Base-by-base conservation (phyloP, 2,797 vertebrate genomes). In the Lateolabrax maculatus region DNA sequence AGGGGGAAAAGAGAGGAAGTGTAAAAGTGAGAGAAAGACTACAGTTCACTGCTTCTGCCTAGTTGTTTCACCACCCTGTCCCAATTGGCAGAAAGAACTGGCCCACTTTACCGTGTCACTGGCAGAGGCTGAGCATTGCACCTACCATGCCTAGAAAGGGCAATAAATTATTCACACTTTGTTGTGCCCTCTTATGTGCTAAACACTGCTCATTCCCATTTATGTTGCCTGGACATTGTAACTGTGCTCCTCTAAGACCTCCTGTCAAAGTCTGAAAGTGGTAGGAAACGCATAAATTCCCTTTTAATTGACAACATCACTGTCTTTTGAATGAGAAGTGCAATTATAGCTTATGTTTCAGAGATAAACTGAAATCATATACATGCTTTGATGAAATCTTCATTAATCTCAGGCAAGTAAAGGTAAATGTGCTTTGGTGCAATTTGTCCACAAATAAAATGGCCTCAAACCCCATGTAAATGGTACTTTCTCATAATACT, bases 161-260 rank as follows among this genome's bases (percentile, higher is more conserved):
- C 86, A 31, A 93, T 96, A 58, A 95, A 97, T 96, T 94, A 96
- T 97, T 97, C 80, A 97, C 77, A 62, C 90, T 91, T 91, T 84
- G 93, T 95, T 95, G 88, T 95, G 94, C 84, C 85, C 78, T 88
- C 84, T 84, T 87, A 90, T 80, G 85, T 85, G 82, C 84, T 91
- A 93, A 94, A 94, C 87, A 75, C 81, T 76, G 71, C 84, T 87
- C 83, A 76, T 82, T 92, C 69, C 60, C 65, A 86, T 52, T 79
- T 68, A 65, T 88, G 75, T 80, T 81, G 52, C 63, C 63, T 19
- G 16, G 61, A 41, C 57, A 58, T 77, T 34, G 10, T 53, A 75
- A 56, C 58, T 21, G 31, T 66, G 43, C 64, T 48, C 66, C 69
- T 63, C 53, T 55, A 29, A 63, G 52, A 67, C 65, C 53, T 63